Base-by-base conservation (phyloP, 2,797 vertebrate genomes). In the Cyprinella venusta region DNA sequence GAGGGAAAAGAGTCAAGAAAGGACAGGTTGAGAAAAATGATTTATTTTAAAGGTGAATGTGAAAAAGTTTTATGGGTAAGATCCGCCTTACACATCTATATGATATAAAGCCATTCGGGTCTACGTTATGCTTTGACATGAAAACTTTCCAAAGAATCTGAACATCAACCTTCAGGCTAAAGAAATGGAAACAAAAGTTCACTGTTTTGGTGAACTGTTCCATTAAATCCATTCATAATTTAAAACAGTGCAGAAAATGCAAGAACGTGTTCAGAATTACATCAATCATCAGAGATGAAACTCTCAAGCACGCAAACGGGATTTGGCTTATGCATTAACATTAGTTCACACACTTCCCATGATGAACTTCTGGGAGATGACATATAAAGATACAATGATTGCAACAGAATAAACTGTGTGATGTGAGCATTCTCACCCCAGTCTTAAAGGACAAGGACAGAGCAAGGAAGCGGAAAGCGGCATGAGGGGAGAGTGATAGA, bases 331-430 rank as follows among this genome's bases (percentile, higher is more conserved):
- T 42, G 52, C 21, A 36, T 63, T 40, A 30, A 63, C 38, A 67
- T 8, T 4, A 36, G 12, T 42, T 54, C 56, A 61, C n/a, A 76
- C 72, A 76, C 12, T 16, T 76, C 72, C 48, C 13, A 52, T 38
- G 48, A 54, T 38, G 30, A 42, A 82, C 33, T 38, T 67, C n/a
- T 30, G 10, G 8, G 33, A 75, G 45, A 74, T 75, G 2, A 38
- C 65, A 65, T 40, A 40, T 50, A 50, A 74, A 65, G 70, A 65
- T 42, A 65, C 45, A 67, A 36, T 75, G 36, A 26, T 52, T 50
- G 71, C 6, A 6, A 21, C 48, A 42, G 16, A 68, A 54, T 40
- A 7, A 68, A 67, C 45, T 21, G 45, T 54, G 70, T 30, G 16
- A 54, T 65, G 18, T 56, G 71, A 38, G n/a, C 9, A 38, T 54